phyloP scores from a whole-genome alignment of 2,888 invertebrate genomes.

The Eulithis prunata region DNA sequence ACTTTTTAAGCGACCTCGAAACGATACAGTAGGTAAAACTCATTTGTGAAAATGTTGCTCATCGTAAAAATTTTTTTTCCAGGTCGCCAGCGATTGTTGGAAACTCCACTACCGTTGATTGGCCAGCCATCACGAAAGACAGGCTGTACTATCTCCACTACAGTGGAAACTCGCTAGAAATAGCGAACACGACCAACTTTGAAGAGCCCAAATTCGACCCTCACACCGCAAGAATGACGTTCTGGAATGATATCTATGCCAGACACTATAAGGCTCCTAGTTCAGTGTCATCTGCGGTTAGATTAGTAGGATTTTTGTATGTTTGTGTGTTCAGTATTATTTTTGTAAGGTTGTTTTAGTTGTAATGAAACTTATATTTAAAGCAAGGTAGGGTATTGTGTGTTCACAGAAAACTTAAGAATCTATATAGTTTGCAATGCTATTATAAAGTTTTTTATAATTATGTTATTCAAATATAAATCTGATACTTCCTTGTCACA shows the following conservation, averaged over 20 bases:
- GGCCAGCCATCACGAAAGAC: slow-evolving; percentile 48
- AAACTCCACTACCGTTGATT: slow-evolving; percentile 28
- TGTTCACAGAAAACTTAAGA: background rate
- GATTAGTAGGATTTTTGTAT: slow-evolving; percentile 40
- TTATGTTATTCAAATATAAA: too few species aligned
- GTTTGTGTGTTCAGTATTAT: slow-evolving; percentile 47
- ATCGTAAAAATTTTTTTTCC: slow-evolving; percentile 13
- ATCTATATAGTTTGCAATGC: too few species aligned
- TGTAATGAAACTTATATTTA: slow-evolving; percentile 19
- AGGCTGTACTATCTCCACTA: slow-evolving; percentile 50
- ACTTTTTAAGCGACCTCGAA: too few species aligned
- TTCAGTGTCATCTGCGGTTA: slow-evolving; percentile 46
- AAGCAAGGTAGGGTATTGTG: slow-evolving; percentile 7
- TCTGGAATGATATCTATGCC: slow-evolving; percentile 56
- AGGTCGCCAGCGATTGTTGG: slow-evolving; percentile 27
- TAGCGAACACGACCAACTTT: slow-evolving; percentile 18
- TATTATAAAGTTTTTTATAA: too few species aligned
- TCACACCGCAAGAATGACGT: slow-evolving; percentile 52
- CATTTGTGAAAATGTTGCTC: background rate
- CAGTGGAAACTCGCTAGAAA: slow-evolving; percentile 45
- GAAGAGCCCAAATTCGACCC: slow-evolving; percentile 54
- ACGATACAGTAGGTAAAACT: background rate
- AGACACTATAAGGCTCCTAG: slow-evolving; percentile 54
- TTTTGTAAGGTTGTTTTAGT: slow-evolving; percentile 46
- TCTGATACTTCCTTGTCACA: too few species aligned